phyloP scores from a whole-genome alignment of 2,113 vertebrate genomes.

The Tetrao urogallus region DNA sequence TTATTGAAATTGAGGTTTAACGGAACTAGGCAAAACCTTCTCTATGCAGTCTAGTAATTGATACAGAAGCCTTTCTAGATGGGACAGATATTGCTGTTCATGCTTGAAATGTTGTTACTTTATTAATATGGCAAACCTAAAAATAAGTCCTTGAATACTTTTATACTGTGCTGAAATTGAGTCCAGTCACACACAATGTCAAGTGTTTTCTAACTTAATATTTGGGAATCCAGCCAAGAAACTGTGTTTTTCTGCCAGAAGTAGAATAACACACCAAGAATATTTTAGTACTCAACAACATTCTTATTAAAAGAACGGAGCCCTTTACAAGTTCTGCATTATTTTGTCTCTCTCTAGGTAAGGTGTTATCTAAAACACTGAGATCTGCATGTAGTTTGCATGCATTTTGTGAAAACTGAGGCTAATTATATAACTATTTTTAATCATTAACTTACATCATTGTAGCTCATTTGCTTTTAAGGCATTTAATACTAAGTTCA shows the following conservation, averaged over 20 bases:
- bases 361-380: slow-evolving; percentile 44
- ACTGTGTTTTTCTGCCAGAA: slow-evolving; percentile 47
- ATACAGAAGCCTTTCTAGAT: neutral
- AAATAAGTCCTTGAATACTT: slow-evolving; percentile 28
- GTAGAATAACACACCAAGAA: slow-evolving; percentile 50
- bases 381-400: slow-evolving; percentile 7
- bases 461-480: slow-evolving; percentile 47
- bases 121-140: neutral
- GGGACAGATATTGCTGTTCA: neutral
- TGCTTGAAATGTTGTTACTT: neutral
- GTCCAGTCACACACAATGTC: neutral
- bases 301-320: slow-evolving; percentile 62
- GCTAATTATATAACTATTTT: slow-evolving; percentile 60
- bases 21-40: neutral
- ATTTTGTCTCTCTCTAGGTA: slow-evolving; percentile 46
- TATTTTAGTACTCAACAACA: slow-evolving; percentile 40
- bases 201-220: slow-evolving; percentile 36
- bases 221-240: slow-evolving; percentile 46
- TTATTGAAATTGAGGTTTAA: slow-evolving; percentile 2
- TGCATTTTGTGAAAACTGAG: slow-evolving; percentile 28
- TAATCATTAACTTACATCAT: slow-evolving; percentile 30
- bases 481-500: neutral
- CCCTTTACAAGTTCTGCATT: slow-evolving; percentile 33
- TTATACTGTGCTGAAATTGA: slow-evolving; percentile 11
- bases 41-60: neutral